Evolutionary conservation across 1,140 invertebrate genomes (phyloP), one percentile per base, ranked within the genome.

Genomic region (Rhyzopertha dominica): DNA sequence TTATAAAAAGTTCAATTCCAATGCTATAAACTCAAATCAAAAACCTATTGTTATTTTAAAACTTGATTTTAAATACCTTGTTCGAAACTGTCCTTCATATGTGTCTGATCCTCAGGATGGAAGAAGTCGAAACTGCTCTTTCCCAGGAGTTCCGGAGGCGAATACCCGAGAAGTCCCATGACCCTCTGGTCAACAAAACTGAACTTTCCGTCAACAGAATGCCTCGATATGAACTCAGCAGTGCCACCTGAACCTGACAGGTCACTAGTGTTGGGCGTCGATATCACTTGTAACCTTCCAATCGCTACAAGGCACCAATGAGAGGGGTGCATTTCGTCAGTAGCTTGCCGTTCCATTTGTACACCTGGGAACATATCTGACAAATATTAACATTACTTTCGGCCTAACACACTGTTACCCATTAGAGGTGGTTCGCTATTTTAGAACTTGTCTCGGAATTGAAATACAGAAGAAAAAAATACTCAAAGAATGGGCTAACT

Each of bases 231-330:
- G 63, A 97, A 98, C 75, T 97, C 94, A 65, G 75, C 69, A 53
- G 88, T 83, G 56, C 85, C 88, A 66, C 89, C 90, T 28, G 87
- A 84, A 41, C 85, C 83, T 46, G 84, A 77, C 59, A 95, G 75
- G 67, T 98, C 94, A 50, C 81, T 84, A 31, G 86, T 88, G 68
- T 91, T 95, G 5, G 95, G 93, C 20, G 91, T 93, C 41, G 91
- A 96, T 26, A 93, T 97, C 23, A 99, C 92, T 71, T 82, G 80
- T 26, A 99, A 75, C 38, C 96, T 78, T 31, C 95, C 97, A 64
- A 99, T 99, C 39, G 94, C 96, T 13, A 99, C 95, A 29, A 99
- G 76, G 69, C 96, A 99, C 69, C 91, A 96, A 68, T 96, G 90
- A 17, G 85, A 86, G 19, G 80, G 76, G 58, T 78, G 77, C 43